Evolutionary conservation across 2,888 invertebrate genomes (phyloP).

Genomic region (Lasioglossum morio): DNA sequence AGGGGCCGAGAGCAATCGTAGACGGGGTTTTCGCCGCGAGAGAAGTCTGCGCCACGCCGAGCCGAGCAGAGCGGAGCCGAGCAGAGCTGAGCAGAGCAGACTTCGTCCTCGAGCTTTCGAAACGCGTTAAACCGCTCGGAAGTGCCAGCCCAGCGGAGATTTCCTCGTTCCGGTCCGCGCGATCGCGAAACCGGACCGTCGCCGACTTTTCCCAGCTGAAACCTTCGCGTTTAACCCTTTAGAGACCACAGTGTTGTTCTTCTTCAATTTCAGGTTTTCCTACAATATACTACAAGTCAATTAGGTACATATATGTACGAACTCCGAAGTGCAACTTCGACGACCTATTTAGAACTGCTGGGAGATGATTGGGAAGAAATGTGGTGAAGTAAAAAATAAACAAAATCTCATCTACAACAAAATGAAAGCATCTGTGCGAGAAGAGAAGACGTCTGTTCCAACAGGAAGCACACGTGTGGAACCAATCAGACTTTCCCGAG

Average conservation of each 20-base stretch:
- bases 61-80: background rate
- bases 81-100: background rate
- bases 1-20: constrained; percentile 30
- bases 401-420: background rate
- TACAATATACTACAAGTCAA: background rate
- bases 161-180: constrained; percentile 25
- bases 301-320: background rate
- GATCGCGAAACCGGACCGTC: background rate
- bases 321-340: background rate
- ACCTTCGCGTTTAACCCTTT: background rate
- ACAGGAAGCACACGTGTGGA: background rate
- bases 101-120: constrained; percentile 35
- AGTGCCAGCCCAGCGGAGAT: constrained; percentile 41
- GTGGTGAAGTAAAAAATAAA: background rate
- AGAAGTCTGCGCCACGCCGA: constrained; percentile 14
- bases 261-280: background rate
- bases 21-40: constrained; percentile 32
- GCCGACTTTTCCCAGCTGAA: background rate
- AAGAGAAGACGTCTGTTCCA: background rate
- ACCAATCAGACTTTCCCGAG: background rate
- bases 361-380: background rate
- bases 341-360: background rate
- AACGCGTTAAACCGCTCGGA: constrained; percentile 57
- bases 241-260: background rate
- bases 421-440: background rate